These are phyloP conservation scores for Penaeus vannamei DNA, from an alignment of 1,140 invertebrate species.

Conservation along the genomic window DNA sequence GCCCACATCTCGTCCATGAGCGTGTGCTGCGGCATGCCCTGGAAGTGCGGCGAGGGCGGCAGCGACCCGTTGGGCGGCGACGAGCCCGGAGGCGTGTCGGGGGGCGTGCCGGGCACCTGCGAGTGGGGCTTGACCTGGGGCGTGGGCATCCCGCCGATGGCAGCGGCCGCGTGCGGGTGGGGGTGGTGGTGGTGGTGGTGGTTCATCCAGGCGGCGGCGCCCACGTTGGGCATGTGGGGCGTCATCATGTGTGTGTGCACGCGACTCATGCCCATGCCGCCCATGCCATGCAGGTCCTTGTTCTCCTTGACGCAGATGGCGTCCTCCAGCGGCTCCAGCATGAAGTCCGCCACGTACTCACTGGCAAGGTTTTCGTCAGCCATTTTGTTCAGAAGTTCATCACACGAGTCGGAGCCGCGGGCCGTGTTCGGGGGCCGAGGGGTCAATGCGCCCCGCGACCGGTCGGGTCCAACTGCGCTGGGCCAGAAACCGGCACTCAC, in stretches of 20 bases:
- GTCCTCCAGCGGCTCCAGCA: slow-evolving; percentile 64
- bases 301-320: slow-evolving; percentile 48
- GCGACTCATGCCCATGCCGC: slow-evolving; percentile 50
- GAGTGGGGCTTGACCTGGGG: slow-evolving; percentile 62
- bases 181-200: slow-evolving; percentile 53
- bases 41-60: slow-evolving; percentile 62
- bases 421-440: neutral
- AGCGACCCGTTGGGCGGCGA: slow-evolving; percentile 60
- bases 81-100: slow-evolving; percentile 64
- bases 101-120: slow-evolving; percentile 62
- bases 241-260: slow-evolving; percentile 50
- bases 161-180: slow-evolving; percentile 29
- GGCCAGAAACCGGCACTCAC: too few relatives aligned
- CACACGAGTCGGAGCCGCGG: neutral
- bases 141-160: slow-evolving; percentile 34
- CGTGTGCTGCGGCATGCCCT: slow-evolving; percentile 58
- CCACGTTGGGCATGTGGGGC: slow-evolving; percentile 64
- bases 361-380: slow-evolving; percentile 47
- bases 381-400: slow-evolving; percentile 45
- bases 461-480: neutral
- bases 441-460: neutral
- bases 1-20: slow-evolving; percentile 63
- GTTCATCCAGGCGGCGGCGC: slow-evolving; percentile 50
- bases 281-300: slow-evolving; percentile 39
- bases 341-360: slow-evolving; percentile 66